These are phyloP conservation scores for Cochlearius cochlearius DNA, from an alignment of 2,113 vertebrate species.

Conservation along the genomic window DNA sequence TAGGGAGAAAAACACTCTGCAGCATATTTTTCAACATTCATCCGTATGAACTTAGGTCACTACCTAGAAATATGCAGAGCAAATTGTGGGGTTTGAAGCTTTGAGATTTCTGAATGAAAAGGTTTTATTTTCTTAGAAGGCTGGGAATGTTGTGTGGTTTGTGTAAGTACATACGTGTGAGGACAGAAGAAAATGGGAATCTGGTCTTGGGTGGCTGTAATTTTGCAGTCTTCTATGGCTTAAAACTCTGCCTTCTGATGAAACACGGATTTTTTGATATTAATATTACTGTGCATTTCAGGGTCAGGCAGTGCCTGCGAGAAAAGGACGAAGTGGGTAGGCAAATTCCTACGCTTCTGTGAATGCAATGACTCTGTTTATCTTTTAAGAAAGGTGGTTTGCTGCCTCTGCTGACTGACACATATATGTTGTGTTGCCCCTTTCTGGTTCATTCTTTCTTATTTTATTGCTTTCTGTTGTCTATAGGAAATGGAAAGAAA, in stretches of 20 bases:
- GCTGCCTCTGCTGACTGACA: not conserved
- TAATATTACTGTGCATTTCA: not conserved
- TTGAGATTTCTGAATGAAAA: not conserved
- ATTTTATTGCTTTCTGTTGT: not conserved
- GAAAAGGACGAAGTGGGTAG: not conserved
- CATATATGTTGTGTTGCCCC: not conserved
- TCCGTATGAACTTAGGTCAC: not conserved
- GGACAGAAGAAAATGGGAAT: not conserved
- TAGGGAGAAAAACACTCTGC: not conserved
- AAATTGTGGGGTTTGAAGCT: not conserved
- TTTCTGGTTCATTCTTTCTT: not conserved
- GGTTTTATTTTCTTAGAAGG: not conserved
- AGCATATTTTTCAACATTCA: not conserved
- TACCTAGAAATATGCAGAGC: not conserved
- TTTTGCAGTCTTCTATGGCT: not conserved
- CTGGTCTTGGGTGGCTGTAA: not conserved
- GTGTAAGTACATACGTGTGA: fast-evolving
- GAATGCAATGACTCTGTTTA: not conserved
- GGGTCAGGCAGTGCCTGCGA: not conserved
- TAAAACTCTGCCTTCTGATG: not conserved
- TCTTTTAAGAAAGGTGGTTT: not conserved
- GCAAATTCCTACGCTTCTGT: not conserved
- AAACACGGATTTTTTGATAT: not conserved
- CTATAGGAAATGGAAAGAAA: not conserved
- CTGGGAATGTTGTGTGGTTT: not conserved